Evolutionary conservation across 2,113 vertebrate genomes (phyloP), one percentile per base, ranked within the genome.

Genomic region (Dasyurus viverrinus): DNA sequence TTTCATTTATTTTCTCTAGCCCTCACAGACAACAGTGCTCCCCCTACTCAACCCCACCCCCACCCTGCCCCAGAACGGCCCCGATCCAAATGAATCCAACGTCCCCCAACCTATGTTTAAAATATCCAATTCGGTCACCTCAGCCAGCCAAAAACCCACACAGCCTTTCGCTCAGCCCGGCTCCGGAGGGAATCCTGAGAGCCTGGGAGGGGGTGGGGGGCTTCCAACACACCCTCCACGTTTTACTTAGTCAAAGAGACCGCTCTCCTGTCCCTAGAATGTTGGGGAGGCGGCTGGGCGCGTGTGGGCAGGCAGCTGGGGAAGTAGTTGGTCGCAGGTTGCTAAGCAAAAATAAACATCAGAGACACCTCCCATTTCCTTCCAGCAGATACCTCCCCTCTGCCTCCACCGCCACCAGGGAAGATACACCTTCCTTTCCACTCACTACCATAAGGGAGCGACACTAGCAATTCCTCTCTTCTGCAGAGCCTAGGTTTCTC

Each of bases 301-400:
- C 96, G 55, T 89, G 89, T 92, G 96, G 97, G 96, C 84, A 89
- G 0, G 95, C 97, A 54, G 95, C 96, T 55, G 92, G 95, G 95
- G 95, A 97, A 96, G 97, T 96, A 91, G 97, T 97, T 95, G 97
- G 97, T 95, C 96, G 95, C 48, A 90, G 95, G 98, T 98, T 98
- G 98, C 98, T 98, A 98, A 95, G 98, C 98, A 97, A 98, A 98
- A 97, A 97, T 97, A 97, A 98, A 98, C 98, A 98, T 90, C 93
- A 92, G 90, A 97, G 96, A 97, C 98, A 53, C 97, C 93, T 97
- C 95, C 95, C 94, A 92, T 95, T 97, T 96, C 95, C 94, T 96
- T 93, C 54, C 24, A 52, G 95, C 95, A 95, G 95, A 95, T 97
- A 27, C 0, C 30, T 94, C 94, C 89, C 96, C 84, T 94, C 95